Evolutionary conservation across 2,113 vertebrate genomes (phyloP), one percentile per base, ranked within the genome.

Genomic region (Aplodontia rufa): DNA sequence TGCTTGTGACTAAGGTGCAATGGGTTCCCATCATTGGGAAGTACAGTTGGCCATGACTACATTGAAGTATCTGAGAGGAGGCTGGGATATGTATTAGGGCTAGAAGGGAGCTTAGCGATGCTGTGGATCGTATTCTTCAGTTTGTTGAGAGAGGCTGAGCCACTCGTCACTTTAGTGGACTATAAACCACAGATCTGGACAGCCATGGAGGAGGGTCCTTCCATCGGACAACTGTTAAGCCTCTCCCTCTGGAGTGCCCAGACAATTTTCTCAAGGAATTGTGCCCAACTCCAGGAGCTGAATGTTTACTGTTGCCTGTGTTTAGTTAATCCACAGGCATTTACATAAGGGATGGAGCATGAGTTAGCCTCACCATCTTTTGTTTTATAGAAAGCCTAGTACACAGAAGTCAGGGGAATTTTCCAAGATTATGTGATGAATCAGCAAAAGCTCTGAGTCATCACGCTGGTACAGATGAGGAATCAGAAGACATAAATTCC

Each of bases 331-430:
- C 55, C 12, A 45, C 13, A 55, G 80, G 22, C 22, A 76, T 60
- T 75, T 81, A 24, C 22, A 5, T 19, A 30, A 86, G 40, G 37
- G 19, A 53, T n/a, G 68, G 81, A 37, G 53, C 35, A 16, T 76
- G 47, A 76, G 28, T 66, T 86, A 71, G 74, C 49, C 45, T 93
- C 37, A 4, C 28, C 62, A 60, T 40, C 53, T 95, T 76, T 83
- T 78, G 53, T 91, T 96, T 93, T 28, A 7, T 62, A 42, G 87
- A 92, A 96, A 96, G 49, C 74, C 22, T 2, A 5, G 47, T 40
- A 78, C 22, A 76, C 32, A 71, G 74, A 95, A 92, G 82, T 42
- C 58, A 94, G 87, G 58, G 64, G 60, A 80, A 87, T 94, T 97
- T 96, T 68, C 95, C 83, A 87, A 62, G 69, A 68, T 80, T 88